Base-by-base conservation (phyloP, 2,797 vertebrate genomes). In the Microchirus variegatus region DNA sequence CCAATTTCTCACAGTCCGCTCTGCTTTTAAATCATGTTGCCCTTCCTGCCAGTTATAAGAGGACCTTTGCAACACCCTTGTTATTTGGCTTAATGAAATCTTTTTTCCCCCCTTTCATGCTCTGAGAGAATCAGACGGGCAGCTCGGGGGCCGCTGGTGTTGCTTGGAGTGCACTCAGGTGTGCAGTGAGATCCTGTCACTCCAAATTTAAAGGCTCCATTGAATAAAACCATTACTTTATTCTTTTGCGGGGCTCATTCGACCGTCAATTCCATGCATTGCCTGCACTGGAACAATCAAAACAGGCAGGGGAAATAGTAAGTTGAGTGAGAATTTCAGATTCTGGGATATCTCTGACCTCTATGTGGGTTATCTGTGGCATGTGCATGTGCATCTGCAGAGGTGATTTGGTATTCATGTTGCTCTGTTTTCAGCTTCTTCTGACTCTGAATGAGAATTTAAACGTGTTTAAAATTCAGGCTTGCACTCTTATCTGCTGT, bases 131-230 rank as follows among this genome's bases (percentile, higher is more conserved):
- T 66, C 54, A 57, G 56, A 68, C 18, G 70, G 22, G 22, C 22
- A 22, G 22, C 59, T 65, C 10, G 3, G n/a, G n/a, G n/a, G 76
- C 73, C 83, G 48, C 75, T 26, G 52, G 31, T 11, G 60, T 0
- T 15, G 70, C 76, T 50, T 68, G 1, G 59, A 86, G 78, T 70
- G 55, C 61, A 18, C 47, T 82, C 86, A 73, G 83, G 78, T 86
- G 78, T 26, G 7, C 69, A 10, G 8, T 0, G 45, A 43, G 70
- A 82, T 66, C 59, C 67, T 67, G 59, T 70, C 70, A 83, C 83
- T 86, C 66, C 79, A 64, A 84, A 82, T 52, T 35, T n/a, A n/a
- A 44, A 60, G 41, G 35, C 14, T 4, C 16, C n/a, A 7, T 72
- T 72, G 57, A 81, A 82, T 77, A n/a, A 31, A 18, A 18, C 10